Evolutionary conservation across 2,113 vertebrate genomes (phyloP), one percentile per base, ranked within the genome.

Genomic region (Lynx canadensis): DNA sequence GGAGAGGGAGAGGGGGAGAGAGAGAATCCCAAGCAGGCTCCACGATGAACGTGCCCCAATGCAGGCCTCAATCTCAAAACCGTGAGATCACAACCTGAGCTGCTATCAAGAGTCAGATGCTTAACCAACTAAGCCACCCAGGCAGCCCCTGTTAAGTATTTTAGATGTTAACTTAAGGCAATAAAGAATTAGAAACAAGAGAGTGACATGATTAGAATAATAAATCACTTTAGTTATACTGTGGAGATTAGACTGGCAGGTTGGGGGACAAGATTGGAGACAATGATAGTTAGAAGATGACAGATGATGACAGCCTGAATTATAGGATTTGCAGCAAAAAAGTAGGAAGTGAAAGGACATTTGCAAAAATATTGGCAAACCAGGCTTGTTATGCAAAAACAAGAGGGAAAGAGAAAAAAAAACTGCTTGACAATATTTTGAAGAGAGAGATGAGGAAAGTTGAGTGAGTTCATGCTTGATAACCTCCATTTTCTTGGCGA

Each of bases 111-210:
- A 60, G 57, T 60, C 57, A 60, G 57, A 60, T 60, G 21, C 57
- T 60, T 60, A 23, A 60, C 57, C 21, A 8, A 60, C 57, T 60
- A 21, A 60, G 7, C 21, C 57, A 60, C 23, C 19, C 57, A 23
- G 57, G 57, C 21, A 60, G 57, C 21, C 57, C 57, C 57, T 66
- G 19, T 71, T 57, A 95, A 65, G 16, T 81, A 95, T 36, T 87
- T 94, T 91, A 94, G 27, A 90, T 74, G 93, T 93, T 84, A 93
- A 94, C 4, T 79, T 31, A 29, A 91, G 36, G 38, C 18, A 89
- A 79, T 65, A 60, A 90, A 97, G 33, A 73, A 25, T 31, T 82
- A 29, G 33, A 85, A 91, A 71, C 3, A 33, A 50, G 23, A 21
- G 3, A 88, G 19, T 91, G 31, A 82, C 48, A 63, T 78, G 55